Evolutionary conservation across 2,888 invertebrate species (phyloP), one percentile per base, ranked within the genome.

Genomic region (Malthinus flaveolus): DNA sequence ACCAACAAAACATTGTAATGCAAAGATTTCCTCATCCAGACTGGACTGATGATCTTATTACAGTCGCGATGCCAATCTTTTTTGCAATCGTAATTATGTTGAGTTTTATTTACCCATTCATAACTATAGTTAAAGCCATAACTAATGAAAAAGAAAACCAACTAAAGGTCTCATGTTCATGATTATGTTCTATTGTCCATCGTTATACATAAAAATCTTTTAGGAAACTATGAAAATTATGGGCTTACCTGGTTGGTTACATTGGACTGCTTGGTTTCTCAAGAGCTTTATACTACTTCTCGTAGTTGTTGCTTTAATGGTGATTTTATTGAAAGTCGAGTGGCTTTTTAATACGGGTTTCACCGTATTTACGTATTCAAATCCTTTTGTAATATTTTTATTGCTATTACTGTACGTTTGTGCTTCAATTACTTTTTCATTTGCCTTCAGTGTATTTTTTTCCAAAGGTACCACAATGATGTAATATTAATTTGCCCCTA

Each of bases 141-240:
- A 86, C 88, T 0, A 81, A 86, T 33, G 91, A 92, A 76, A 92
- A 91, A 72, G 91, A 92, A 75, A 81, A 84, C 59, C 86, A 88
- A 68, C 75, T 91, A 7, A 91, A 90, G 82, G 90, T 88, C 71
- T 23, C 5, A 2, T 5, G 5, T 23, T 23, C 5, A 23, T 23
- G 23, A 23, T n/a, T n/a, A n/a, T n/a, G n/a, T n/a, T n/a, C n/a
- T n/a, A n/a, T n/a, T n/a, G n/a, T n/a, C n/a, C n/a, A n/a, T n/a
- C 23, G 23, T 23, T 23, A 3, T 23, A 5, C 2, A 23, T 23
- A 3, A 2, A 23, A 23, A 23, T 34, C 5, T 39, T 59, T 37
- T 78, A 93, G 88, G 93, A 93, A 82, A 88, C 90, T 0, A 91
- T 94, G 92, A 92, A 91, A 80, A 90, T 93, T 73, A 93, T 94